Evolutionary conservation across 2,888 invertebrate genomes (phyloP).

Genomic region (Shargacucullia verbasci): DNA sequence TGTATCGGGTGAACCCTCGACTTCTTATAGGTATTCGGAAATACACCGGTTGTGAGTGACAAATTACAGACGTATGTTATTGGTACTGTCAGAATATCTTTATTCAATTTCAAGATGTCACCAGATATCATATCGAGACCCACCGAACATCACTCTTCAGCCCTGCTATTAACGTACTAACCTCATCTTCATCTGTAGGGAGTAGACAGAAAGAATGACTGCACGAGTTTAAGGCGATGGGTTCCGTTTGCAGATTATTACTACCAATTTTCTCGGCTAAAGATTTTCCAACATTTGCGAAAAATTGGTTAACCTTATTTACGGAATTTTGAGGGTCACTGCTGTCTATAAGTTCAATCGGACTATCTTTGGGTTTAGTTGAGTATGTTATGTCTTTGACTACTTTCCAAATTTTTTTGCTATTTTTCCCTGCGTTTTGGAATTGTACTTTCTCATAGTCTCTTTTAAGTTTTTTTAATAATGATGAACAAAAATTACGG

Average conservation of each 20-base stretch:
- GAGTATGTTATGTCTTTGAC: not conserved
- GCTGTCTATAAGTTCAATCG: not conserved
- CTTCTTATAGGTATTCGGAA: too few species aligned
- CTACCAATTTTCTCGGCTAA: not conserved
- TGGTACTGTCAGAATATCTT: conserved; percentile 6
- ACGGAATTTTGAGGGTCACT: too few species aligned
- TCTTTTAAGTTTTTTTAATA: not conserved
- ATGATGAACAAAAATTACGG: conserved; percentile 3
- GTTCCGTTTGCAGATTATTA: not conserved
- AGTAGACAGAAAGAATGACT: conserved; percentile 9
- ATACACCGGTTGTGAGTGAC: too few species aligned
- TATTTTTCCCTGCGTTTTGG: not conserved
- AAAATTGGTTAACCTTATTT: too few species aligned
- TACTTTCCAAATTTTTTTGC: conserved; percentile 5
- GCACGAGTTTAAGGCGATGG: not conserved
- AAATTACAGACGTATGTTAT: conserved; percentile 12
- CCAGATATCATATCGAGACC: not conserved
- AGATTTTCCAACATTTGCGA: not conserved
- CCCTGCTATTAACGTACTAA: not conserved
- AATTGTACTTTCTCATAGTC: conserved; percentile 5
- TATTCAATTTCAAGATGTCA: conserved; percentile 12
- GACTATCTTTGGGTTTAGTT: not conserved
- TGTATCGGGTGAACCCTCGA: too few species aligned
- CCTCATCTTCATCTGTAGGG: conserved; percentile 4
- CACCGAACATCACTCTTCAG: conserved; percentile 6